These are phyloP conservation scores for Rhinoraja longicauda DNA, from an alignment of 2,797 vertebrate species.

Conservation along the genomic window DNA sequence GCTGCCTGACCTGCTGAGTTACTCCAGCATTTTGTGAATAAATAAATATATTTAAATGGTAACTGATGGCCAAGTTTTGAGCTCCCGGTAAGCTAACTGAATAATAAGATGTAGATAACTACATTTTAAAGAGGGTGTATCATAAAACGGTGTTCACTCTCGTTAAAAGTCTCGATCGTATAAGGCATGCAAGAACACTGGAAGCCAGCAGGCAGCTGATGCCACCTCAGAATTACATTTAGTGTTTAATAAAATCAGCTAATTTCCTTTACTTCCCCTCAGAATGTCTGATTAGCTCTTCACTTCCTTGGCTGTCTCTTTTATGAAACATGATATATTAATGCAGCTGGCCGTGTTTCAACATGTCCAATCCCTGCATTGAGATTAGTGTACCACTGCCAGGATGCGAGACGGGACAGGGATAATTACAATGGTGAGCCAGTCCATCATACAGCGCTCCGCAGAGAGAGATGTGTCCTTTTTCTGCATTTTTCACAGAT, in stretches of 20 bases:
- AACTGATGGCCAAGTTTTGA: constrained; percentile 18
- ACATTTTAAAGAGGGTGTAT: not conserved
- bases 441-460: not conserved
- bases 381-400: constrained; percentile 24
- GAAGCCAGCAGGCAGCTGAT: not conserved
- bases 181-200: not conserved
- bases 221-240: not conserved
- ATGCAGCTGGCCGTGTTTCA: not conserved
- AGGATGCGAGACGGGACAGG: not conserved
- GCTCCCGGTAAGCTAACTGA: constrained; percentile 22
- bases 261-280: not conserved
- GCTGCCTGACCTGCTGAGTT: too few species aligned
- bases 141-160: not conserved
- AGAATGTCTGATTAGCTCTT: not conserved
- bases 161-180: not conserved
- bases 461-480: not conserved
- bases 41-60: constrained; percentile 27
- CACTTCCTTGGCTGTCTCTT: constrained; percentile 3
- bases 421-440: not conserved
- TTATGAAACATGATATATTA: constrained; percentile 32
- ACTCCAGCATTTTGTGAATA: too few species aligned
- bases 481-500: not conserved
- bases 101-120: not conserved
- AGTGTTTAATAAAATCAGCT: constrained; percentile 16
- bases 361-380: not conserved